phyloP scores from a whole-genome alignment of 1,140 invertebrate genomes.

The Papilio glaucus region DNA sequence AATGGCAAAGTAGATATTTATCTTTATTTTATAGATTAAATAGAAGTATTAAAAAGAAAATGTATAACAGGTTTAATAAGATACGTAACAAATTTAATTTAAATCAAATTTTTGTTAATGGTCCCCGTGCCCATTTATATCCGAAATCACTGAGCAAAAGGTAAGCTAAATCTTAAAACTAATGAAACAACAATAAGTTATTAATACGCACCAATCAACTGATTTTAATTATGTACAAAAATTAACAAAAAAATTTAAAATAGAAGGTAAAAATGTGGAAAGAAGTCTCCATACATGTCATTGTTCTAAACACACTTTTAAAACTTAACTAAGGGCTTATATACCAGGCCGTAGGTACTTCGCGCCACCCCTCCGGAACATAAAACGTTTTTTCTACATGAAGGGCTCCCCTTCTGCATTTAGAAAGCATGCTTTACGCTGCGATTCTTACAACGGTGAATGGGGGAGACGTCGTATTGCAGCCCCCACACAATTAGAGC shows the following conservation, averaged over 20 bases:
- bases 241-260: neutral
- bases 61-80: neutral
- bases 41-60: no score
- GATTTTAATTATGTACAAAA: no score
- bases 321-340: slow-evolving; percentile 73
- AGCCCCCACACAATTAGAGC: slow-evolving; percentile 67
- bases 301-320: slow-evolving; percentile 57
- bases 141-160: neutral
- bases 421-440: slow-evolving; percentile 76
- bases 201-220: neutral
- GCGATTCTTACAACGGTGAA: slow-evolving; percentile 77
- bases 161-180: neutral
- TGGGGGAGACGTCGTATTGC: slow-evolving; percentile 77
- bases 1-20: no score
- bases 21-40: no score
- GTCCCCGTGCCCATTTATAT: no score
- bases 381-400: slow-evolving; percentile 71
- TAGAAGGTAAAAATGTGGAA: slow-evolving; percentile 28
- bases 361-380: slow-evolving; percentile 65
- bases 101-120: no score
- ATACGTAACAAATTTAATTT: neutral
- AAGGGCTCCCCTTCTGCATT: slow-evolving; percentile 69
- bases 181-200: no score
- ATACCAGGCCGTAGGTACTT: slow-evolving; percentile 72
- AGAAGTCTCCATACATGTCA: slow-evolving; percentile 50